phyloP scores from a whole-genome alignment of 2,113 vertebrate species.

The Gopherus evgoodei region DNA sequence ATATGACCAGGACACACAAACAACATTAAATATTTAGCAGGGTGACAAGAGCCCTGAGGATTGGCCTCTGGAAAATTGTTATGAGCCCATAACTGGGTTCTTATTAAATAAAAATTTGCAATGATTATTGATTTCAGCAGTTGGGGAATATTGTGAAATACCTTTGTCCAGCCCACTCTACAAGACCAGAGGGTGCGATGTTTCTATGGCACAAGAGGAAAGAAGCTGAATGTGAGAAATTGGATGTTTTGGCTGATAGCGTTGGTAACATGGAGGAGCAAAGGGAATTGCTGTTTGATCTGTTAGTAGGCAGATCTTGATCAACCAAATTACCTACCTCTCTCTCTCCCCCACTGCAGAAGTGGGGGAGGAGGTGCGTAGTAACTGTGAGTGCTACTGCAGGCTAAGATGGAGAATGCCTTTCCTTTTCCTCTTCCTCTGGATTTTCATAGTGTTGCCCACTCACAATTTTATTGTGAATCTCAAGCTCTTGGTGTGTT shows the following conservation, averaged over 20 bases:
- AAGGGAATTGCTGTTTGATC: background rate
- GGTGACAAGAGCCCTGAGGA: background rate
- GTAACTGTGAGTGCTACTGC: background rate
- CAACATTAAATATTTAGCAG: constrained; percentile 42
- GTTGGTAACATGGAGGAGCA: background rate
- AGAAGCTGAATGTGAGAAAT: background rate
- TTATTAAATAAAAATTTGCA: constrained; percentile 32
- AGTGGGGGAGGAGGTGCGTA: background rate
- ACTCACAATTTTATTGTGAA: background rate
- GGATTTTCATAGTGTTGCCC: background rate
- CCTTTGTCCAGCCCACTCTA: background rate
- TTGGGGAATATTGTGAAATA: background rate
- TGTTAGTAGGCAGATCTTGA: background rate
- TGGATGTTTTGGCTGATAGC: background rate
- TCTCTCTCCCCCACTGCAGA: background rate
- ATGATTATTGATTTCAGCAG: background rate
- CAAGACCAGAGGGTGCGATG: rapidly evolving
- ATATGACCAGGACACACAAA: constrained; percentile 15
- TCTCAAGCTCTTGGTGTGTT: background rate
- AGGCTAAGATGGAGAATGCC: background rate
- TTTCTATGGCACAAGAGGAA: background rate
- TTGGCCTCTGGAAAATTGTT: background rate
- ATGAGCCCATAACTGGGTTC: background rate
- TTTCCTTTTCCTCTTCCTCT: background rate
- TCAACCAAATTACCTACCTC: background rate